These are phyloP conservation scores for Malurus elegans DNA, from an alignment of 2,113 vertebrate species.

Conservation along the genomic window DNA sequence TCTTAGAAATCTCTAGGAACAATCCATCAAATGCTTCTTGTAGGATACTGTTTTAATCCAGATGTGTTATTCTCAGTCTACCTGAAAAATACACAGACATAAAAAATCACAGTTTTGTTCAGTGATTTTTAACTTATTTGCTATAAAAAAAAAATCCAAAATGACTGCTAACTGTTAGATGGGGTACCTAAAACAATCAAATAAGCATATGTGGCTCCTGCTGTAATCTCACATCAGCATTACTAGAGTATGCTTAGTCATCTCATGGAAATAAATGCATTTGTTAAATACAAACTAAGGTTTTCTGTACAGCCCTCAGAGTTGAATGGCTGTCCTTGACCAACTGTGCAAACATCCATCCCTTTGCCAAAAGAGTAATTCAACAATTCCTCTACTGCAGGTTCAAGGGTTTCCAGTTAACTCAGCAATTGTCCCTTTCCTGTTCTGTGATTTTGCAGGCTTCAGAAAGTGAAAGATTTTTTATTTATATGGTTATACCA, in stretches of 20 bases:
- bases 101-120: not conserved
- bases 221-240: not conserved
- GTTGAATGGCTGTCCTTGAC: not conserved
- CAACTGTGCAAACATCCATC: not conserved
- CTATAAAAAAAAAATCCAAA: not conserved
- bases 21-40: conserved; percentile 77
- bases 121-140: not conserved
- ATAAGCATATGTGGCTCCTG: not conserved
- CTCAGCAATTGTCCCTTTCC: not conserved
- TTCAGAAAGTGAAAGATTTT: not conserved
- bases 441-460: not conserved
- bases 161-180: not conserved
- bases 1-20: conserved; percentile 75
- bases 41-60: conserved; percentile 58
- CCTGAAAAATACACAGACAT: conserved; percentile 66
- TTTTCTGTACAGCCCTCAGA: not conserved
- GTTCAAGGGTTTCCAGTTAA: not conserved
- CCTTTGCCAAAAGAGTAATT: not conserved
- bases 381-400: not conserved
- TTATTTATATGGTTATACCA: not conserved
- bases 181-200: not conserved
- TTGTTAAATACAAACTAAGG: not conserved
- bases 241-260: not conserved
- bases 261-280: not conserved
- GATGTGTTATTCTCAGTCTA: conserved; percentile 73